These are phyloP conservation scores for Laterallus jamaicensis DNA, from an alignment of 2,113 vertebrate genomes.

Conservation along the genomic window DNA sequence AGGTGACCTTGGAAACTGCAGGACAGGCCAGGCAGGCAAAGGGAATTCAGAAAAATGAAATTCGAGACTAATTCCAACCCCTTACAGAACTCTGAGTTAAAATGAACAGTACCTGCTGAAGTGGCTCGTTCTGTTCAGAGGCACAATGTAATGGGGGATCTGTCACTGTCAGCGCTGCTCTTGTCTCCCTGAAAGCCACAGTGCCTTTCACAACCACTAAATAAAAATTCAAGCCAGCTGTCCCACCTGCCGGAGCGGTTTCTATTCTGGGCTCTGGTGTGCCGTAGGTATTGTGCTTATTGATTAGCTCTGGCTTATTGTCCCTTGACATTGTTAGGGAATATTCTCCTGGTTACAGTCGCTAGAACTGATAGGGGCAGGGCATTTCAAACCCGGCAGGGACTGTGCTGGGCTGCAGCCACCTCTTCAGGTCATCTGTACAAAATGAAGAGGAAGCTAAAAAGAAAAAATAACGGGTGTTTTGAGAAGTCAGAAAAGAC, in stretches of 20 bases:
- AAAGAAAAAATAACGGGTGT: background rate
- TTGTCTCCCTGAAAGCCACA: constrained; percentile 8
- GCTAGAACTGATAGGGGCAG: background rate
- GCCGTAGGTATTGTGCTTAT: background rate
- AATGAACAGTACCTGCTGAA: background rate
- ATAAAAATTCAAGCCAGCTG: constrained; percentile 29
- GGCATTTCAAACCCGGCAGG: background rate
- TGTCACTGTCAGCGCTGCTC: constrained; percentile 54
- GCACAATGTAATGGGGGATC: constrained; percentile 42
- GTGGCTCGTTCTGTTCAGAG: constrained; percentile 4
- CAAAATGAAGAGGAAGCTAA: constrained; percentile 11
- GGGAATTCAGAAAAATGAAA: background rate
- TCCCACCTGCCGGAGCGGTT: background rate
- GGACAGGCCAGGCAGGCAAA: background rate
- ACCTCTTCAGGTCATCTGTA: background rate
- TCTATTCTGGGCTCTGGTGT: constrained; percentile 5
- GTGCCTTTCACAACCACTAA: constrained; percentile 31
- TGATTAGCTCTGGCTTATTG: background rate
- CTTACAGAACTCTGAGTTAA: background rate
- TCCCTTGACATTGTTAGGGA: background rate
- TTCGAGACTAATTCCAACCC: background rate
- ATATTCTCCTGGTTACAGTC: background rate
- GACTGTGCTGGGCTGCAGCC: background rate
- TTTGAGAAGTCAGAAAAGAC: constrained; percentile 59
- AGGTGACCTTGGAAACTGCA: background rate